Conservation (phyloP, 2,888 invertebrate species). For the Nesidiocoris tenuis region DNA sequence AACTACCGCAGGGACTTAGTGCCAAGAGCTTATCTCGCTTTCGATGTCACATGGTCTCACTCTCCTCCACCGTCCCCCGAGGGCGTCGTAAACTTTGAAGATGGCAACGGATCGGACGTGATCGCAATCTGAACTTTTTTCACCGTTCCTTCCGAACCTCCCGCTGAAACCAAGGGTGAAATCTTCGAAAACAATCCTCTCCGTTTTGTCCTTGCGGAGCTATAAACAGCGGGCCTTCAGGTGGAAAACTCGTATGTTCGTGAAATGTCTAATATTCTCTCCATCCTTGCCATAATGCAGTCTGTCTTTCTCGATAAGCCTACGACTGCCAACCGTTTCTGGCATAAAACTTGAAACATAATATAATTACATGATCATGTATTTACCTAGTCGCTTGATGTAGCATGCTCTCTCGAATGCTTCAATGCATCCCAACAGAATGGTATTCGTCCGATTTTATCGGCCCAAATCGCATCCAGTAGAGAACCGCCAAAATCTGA, state of each 20-base stretch:
- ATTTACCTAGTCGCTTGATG: no score
- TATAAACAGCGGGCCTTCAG: neutral
- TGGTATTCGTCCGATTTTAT: no score
- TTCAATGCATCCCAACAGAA: no score
- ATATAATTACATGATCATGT: no score
- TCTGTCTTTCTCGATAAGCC: no score
- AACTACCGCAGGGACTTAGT: neutral
- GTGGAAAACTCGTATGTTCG: neutral
- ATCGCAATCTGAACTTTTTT: slow-evolving; percentile 24
- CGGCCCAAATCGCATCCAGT: no score
- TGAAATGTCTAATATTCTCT: neutral
- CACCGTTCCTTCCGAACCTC: neutral
- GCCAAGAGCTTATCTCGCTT: neutral
- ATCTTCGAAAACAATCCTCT: neutral
- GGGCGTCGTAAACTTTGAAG: slow-evolving; percentile 32
- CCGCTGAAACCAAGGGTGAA: neutral
- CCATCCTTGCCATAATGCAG: no score
- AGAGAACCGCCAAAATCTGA: no score
- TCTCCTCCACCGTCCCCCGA: neutral
- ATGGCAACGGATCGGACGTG: slow-evolving; percentile 36
- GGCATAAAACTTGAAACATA: no score
- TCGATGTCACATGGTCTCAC: neutral
- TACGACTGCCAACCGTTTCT: no score
- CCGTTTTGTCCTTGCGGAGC: neutral
- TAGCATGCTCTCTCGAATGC: no score